Percentiles rank a stretch among this genome's conserved stretches.
These are phyloP conservation scores for Paedocypris micromegethes DNA, from an alignment of 2,797 vertebrate genomes.

Conservation along the genomic window DNA sequence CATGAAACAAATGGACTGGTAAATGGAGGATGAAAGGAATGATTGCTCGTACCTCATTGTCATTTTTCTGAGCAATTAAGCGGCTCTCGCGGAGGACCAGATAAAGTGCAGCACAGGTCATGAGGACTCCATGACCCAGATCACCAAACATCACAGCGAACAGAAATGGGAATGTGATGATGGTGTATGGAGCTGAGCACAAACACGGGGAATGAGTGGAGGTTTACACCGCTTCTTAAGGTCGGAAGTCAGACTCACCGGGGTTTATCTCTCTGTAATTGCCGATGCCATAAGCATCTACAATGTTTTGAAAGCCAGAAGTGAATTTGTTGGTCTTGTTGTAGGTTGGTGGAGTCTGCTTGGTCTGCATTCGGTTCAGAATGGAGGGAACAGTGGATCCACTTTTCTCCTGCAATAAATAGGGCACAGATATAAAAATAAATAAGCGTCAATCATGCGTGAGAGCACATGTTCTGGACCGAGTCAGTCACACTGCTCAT, in stretches of 20 bases:
- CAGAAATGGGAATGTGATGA: constrained; percentile 97
- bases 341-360: constrained; percentile 92
- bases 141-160: constrained; percentile 99
- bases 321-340: constrained; percentile 99
- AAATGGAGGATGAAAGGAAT: neutral
- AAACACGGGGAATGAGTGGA: constrained; percentile 33
- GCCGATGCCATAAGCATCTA: constrained; percentile 95
- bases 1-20: neutral
- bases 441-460: neutral
- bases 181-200: constrained; percentile 87
- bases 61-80: constrained; percentile 90
- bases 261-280: constrained; percentile 96
- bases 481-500: no score
- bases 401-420: constrained; percentile 81
- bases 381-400: constrained; percentile 97
- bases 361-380: constrained; percentile 95
- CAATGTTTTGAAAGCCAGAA: constrained; percentile 92
- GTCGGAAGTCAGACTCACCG: constrained; percentile 63
- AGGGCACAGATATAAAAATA: neutral
- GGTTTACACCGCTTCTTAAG: neutral
- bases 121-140: constrained; percentile 87
- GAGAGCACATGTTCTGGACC: neutral
- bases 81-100: constrained; percentile 89
- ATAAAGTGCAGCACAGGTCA: constrained; percentile 90
- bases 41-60: constrained; percentile 81